phyloP scores from a whole-genome alignment of 1,140 invertebrate species.

The Drosophila teissieri region DNA sequence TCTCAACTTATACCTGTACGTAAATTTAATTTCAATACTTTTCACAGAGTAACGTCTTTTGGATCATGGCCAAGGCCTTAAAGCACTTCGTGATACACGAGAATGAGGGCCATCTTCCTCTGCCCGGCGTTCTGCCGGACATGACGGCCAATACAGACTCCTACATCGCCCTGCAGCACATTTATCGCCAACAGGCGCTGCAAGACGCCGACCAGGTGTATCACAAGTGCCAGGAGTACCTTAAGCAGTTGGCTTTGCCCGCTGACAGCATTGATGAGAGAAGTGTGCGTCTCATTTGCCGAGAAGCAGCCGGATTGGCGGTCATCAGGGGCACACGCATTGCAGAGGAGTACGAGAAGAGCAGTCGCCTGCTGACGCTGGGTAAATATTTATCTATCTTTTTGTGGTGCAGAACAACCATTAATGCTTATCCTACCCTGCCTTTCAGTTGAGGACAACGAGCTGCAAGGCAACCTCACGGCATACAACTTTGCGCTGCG shows the following conservation, averaged over 20 bases:
- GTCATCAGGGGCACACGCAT: constrained; percentile 93
- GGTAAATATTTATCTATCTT: constrained; percentile 27
- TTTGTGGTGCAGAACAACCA: background rate
- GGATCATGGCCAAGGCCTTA: constrained; percentile 96
- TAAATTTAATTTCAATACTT: background rate
- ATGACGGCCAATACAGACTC: constrained; percentile 98
- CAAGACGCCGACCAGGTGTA: constrained; percentile 93
- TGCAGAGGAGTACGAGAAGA: constrained; percentile 90
- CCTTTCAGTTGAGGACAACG: constrained; percentile 71
- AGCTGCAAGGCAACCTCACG: constrained; percentile 92
- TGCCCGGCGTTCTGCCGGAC: constrained; percentile 97
- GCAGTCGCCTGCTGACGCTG: constrained; percentile 62
- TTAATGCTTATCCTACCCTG: background rate
- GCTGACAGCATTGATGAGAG: constrained; percentile 90
- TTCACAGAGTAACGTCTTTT: constrained; percentile 91
- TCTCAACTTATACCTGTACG: background rate
- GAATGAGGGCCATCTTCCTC: constrained; percentile 92
- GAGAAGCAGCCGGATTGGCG: constrained; percentile 92
- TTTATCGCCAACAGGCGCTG: constrained; percentile 93
- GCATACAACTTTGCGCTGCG: constrained; percentile 96
- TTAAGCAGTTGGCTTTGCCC: constrained; percentile 90
- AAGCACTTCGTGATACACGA: constrained; percentile 95
- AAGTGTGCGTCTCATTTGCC: constrained; percentile 93
- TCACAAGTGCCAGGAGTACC: constrained; percentile 91
- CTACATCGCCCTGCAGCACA: constrained; percentile 95